phyloP scores from a whole-genome alignment of 2,888 invertebrate species.

The Amphipoea oculea region DNA sequence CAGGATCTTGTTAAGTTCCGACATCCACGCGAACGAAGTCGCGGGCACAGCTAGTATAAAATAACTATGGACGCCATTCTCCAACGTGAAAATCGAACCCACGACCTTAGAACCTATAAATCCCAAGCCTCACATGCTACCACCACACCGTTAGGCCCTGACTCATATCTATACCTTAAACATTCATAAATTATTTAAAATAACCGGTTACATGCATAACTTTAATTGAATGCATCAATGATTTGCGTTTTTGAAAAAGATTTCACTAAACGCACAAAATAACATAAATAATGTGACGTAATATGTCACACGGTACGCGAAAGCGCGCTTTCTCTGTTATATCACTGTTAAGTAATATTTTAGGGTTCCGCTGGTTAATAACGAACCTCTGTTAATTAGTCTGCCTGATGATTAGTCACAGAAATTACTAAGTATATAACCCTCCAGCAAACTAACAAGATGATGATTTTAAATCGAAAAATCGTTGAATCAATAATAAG shows the following conservation, averaged over 20 bases:
- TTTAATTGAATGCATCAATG: conserved; percentile 47
- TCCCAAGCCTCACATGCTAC: conserved; percentile 11
- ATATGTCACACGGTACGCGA: conserved; percentile 57
- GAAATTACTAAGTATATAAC: background rate
- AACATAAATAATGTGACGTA: conserved; percentile 55
- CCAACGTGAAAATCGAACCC: conserved; percentile 1
- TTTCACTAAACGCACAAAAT: conserved; percentile 63
- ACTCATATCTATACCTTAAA: background rate
- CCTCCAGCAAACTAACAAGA: no score
- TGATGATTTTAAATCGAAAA: no score
- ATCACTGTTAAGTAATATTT: conserved; percentile 58
- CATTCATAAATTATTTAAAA: conserved; percentile 18
- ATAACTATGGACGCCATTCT: background rate
- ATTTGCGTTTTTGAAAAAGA: conserved; percentile 59
- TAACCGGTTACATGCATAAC: conserved; percentile 33
- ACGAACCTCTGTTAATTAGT: background rate
- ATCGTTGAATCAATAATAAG: no score
- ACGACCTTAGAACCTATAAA: background rate
- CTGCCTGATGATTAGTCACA: no score
- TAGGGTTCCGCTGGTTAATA: conserved; percentile 34
- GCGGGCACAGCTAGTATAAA: no score
- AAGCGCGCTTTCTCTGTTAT: conserved; percentile 64
- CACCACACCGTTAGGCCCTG: background rate
- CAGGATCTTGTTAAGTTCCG: no score
- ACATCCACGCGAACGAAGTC: no score